Evolutionary conservation across 2,113 vertebrate genomes (phyloP).

Genomic region (Tapirus terrestris): DNA sequence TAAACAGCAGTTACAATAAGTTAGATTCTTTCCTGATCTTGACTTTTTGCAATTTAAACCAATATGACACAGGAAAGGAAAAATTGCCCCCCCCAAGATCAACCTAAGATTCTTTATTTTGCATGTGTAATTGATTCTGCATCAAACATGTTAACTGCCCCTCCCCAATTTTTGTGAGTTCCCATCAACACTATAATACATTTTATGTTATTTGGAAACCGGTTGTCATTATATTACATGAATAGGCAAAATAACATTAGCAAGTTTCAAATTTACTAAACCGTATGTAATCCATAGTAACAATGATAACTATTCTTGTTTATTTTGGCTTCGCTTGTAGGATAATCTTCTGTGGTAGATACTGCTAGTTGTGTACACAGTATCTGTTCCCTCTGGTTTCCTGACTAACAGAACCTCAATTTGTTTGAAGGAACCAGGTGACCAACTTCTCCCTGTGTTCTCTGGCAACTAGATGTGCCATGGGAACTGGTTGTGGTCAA

Average conservation of each 20-base stretch:
- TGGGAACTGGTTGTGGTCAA: not conserved
- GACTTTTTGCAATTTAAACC: conserved; percentile 40
- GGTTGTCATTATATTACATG: not conserved
- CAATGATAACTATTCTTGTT: not conserved
- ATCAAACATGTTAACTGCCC: not conserved
- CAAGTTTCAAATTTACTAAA: not conserved
- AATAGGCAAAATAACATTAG: not conserved
- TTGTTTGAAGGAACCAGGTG: not conserved
- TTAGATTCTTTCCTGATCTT: not conserved
- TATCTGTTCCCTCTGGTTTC: not conserved
- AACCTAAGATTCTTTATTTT: not conserved
- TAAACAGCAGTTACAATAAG: conserved; percentile 40
- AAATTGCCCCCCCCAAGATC: not conserved
- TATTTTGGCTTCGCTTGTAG: not conserved
- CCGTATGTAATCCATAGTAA: not conserved
- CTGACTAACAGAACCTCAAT: not conserved
- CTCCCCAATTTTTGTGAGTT: not conserved
- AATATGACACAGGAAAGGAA: not conserved
- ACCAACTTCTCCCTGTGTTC: not conserved
- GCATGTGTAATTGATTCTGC: not conserved
- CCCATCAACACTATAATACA: not conserved
- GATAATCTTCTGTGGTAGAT: not conserved
- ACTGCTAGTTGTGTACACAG: not conserved
- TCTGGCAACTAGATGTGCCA: not conserved
- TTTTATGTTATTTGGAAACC: not conserved